phyloP scores from a whole-genome alignment of 2,888 invertebrate genomes.

The Macaria liturata region DNA sequence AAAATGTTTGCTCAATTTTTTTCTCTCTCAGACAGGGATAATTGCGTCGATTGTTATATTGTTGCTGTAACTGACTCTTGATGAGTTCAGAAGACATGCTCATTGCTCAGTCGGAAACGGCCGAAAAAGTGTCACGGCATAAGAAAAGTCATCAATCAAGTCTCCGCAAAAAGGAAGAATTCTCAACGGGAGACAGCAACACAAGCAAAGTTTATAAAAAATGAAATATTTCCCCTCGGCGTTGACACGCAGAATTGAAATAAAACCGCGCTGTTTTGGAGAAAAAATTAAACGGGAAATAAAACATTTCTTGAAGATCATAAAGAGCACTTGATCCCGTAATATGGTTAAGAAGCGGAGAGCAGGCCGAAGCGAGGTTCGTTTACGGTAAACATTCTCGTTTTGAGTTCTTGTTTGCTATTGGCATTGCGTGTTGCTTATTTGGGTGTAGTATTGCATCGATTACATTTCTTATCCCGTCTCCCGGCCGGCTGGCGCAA shows the following conservation, averaged over 20 bases:
- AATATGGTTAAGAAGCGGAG: slow-evolving; percentile 26
- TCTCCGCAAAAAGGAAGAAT: slow-evolving; percentile 60
- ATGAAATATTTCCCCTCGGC: slow-evolving; percentile 47
- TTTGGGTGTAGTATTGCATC: slow-evolving; percentile 20
- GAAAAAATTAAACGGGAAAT: slow-evolving; percentile 39
- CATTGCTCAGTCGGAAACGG: slow-evolving; percentile 48
- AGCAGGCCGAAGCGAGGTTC: slow-evolving; percentile 23
- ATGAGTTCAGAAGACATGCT: slow-evolving; percentile 53
- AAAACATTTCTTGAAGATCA: slow-evolving; percentile 31
- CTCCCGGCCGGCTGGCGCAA: slow-evolving; percentile 14
- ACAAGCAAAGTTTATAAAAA: slow-evolving; percentile 57
- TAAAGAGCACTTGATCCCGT: slow-evolving; percentile 30
- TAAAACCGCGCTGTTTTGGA: slow-evolving; percentile 45
- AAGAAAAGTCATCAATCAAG: slow-evolving; percentile 74
- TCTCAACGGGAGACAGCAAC: slow-evolving; percentile 57
- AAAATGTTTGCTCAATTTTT: neutral
- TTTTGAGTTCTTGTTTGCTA: slow-evolving; percentile 26
- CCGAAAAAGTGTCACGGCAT: slow-evolving; percentile 58
- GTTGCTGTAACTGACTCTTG: slow-evolving; percentile 54
- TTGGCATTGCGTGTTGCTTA: slow-evolving; percentile 24
- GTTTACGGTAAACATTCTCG: slow-evolving; percentile 25
- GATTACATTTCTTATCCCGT: slow-evolving; percentile 27
- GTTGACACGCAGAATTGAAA: slow-evolving; percentile 60
- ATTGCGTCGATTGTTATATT: too few relatives aligned
- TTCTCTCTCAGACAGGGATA: neutral